Base-by-base conservation (phyloP, 2,888 invertebrate species). In the Acrocyrtus sp. region DNA sequence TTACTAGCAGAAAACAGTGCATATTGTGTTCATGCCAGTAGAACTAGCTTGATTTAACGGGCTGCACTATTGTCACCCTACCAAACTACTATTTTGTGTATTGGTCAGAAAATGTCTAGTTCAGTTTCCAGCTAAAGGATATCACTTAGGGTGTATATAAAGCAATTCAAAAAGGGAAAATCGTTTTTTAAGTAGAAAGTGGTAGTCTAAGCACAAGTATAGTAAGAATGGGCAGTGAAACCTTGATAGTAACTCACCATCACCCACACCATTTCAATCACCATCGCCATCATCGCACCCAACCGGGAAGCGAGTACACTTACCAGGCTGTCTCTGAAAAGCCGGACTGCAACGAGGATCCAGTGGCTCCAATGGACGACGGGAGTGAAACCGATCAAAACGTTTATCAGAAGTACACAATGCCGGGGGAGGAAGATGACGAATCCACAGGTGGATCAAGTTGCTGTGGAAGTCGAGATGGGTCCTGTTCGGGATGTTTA, bases 141-240 rank as follows among this genome's bases (percentile, higher is more conserved):
- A 15, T 10, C 27, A n/a, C 26, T 2, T 51, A 51, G n/a, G n/a
- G n/a, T n/a, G n/a, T n/a, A n/a, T n/a, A n/a, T n/a, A n/a, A n/a
- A n/a, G n/a, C n/a, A n/a, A n/a, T n/a, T n/a, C n/a, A n/a, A n/a
- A n/a, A n/a, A n/a, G n/a, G n/a, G n/a, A n/a, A n/a, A n/a, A n/a
- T n/a, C n/a, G n/a, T n/a, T 51, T 27, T 5, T 22, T 26, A 24
- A 10, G 22, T 51, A 2, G 2, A 3, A 2, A 19, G 26, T 15
- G 51, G 12, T 24, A 10, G 26, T 51, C 10, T 17, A n/a, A 5
- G 17, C 3, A 58, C 22, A 60, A 27, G n/a, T n/a, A n/a, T n/a
- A n/a, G n/a, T n/a, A 3, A 60, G 21, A 57, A 61, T 68, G 68
- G 68, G 60, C 41, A 68, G 68, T 60, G 60, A 68, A 68, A 60